These are phyloP conservation scores for Dorcus hopei DNA, from an alignment of 2,888 invertebrate genomes.

Conservation along the genomic window DNA sequence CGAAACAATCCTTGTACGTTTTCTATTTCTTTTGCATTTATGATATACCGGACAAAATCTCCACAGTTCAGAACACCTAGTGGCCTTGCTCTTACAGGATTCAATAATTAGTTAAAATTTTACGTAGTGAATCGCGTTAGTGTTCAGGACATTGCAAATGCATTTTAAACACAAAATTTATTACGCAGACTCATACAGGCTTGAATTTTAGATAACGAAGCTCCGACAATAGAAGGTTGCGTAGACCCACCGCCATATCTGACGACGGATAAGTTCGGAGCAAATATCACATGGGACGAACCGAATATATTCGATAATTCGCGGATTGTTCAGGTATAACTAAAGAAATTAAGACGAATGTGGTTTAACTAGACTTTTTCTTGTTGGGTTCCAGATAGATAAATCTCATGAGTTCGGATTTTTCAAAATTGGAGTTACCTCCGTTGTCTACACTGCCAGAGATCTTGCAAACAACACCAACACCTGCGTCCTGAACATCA, in stretches of 20 bases:
- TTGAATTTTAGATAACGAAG: constrained; percentile 51
- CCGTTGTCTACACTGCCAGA: constrained; percentile 56
- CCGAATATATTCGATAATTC: constrained; percentile 61
- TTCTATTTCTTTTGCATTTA: no score
- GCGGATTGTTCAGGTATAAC: constrained; percentile 35
- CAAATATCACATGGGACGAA: constrained; percentile 58
- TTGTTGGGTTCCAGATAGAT: constrained; percentile 32
- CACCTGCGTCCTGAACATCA: constrained; percentile 58
- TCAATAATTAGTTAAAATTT: no score
- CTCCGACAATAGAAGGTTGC: constrained; percentile 59
- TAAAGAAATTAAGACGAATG: not conserved
- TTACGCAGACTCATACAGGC: no score
- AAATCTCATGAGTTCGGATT: constrained; percentile 49
- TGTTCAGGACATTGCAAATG: no score
- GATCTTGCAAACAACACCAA: constrained; percentile 60
- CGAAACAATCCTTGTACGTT: no score
- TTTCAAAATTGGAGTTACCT: constrained; percentile 56
- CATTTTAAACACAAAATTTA: no score
- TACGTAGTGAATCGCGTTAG: no score
- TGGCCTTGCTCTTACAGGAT: no score
- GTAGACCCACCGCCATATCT: constrained; percentile 55
- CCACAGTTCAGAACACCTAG: no score
- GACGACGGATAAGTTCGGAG: constrained; percentile 36
- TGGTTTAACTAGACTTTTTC: not conserved
- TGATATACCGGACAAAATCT: no score